phyloP scores from a whole-genome alignment of 2,888 invertebrate species.

The Acanthosepion pharaonis region DNA sequence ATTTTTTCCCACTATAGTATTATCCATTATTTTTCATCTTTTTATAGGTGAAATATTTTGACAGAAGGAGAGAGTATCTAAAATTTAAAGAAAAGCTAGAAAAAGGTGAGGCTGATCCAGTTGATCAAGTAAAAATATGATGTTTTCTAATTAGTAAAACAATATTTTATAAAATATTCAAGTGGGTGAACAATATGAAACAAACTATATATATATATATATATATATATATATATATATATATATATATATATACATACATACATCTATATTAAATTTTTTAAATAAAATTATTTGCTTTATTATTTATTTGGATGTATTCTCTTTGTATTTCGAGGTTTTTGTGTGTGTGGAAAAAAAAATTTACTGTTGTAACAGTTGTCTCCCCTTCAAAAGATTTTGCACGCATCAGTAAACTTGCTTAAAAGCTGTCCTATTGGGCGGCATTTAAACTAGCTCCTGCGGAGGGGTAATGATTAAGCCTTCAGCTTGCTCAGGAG shows the following conservation, averaged over 20 bases:
- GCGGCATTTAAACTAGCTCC: too few species aligned
- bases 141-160: neutral
- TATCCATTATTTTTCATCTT: neutral
- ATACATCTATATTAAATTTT: neutral
- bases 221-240: neutral
- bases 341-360: too few species aligned
- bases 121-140: slow-evolving; percentile 74
- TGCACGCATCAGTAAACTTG: neutral
- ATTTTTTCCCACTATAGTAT: neutral
- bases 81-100: slow-evolving; percentile 91
- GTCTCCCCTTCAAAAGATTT: neutral
- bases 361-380: neutral
- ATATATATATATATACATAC: neutral
- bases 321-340: neutral
- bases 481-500: too few species aligned
- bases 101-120: slow-evolving; percentile 88
- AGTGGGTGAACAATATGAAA: neutral
- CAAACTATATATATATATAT: neutral
- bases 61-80: slow-evolving; percentile 89
- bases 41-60: slow-evolving; percentile 91
- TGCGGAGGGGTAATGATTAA: too few species aligned
- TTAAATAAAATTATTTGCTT: neutral
- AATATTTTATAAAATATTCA: neutral
- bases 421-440: too few species aligned
- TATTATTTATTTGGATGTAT: neutral